A percentile compares a stretch with the other conserved stretches of the same genome.
Evolutionary conservation across 1,140 invertebrate species (phyloP).

Genomic region (Hirudo medicinalis): DNA sequence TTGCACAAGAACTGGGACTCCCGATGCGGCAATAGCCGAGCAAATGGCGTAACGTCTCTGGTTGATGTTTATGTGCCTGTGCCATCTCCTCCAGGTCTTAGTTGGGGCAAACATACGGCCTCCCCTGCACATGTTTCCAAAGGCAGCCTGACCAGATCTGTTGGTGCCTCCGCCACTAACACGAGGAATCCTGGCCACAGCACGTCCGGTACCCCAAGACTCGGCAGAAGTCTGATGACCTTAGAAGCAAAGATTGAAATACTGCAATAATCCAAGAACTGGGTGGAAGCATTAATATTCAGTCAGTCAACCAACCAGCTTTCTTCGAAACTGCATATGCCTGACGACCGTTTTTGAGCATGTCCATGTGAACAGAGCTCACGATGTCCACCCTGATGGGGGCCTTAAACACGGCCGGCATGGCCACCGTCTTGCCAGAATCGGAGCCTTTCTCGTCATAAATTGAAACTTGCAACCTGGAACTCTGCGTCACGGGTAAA

Average conservation of each 20-base stretch:
- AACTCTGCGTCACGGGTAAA: slow-evolving; percentile 48
- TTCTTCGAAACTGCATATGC: slow-evolving; percentile 92
- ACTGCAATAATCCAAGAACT: no score
- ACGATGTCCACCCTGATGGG: slow-evolving; percentile 96
- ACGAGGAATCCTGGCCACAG: slow-evolving; percentile 98
- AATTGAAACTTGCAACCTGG: slow-evolving; percentile 54
- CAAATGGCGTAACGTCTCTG: slow-evolving; percentile 89
- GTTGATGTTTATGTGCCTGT: slow-evolving; percentile 86
- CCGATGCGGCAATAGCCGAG: slow-evolving; percentile 89
- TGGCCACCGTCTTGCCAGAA: slow-evolving; percentile 57
- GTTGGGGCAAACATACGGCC: slow-evolving; percentile 99
- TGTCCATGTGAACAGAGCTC: slow-evolving; percentile 86
- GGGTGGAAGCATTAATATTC: neutral
- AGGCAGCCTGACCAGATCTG: slow-evolving; percentile 97
- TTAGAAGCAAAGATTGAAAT: slow-evolving; percentile 34
- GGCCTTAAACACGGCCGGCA: slow-evolving; percentile 89
- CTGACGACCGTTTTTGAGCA: slow-evolving; percentile 88
- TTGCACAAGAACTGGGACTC: slow-evolving; percentile 87
- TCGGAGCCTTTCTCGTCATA: slow-evolving; percentile 85
- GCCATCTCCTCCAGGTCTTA: slow-evolving; percentile 94
- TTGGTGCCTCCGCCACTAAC: slow-evolving; percentile 98
- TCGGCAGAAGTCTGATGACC: slow-evolving; percentile 99
- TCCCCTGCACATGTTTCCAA: slow-evolving; percentile 99
- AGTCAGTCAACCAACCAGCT: slow-evolving; percentile 59
- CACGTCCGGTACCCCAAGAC: slow-evolving; percentile 99